A percentile compares a stretch with the other conserved stretches of the same genome.
phyloP scores from a whole-genome alignment of 2,888 invertebrate genomes.

The Axea sp. region DNA sequence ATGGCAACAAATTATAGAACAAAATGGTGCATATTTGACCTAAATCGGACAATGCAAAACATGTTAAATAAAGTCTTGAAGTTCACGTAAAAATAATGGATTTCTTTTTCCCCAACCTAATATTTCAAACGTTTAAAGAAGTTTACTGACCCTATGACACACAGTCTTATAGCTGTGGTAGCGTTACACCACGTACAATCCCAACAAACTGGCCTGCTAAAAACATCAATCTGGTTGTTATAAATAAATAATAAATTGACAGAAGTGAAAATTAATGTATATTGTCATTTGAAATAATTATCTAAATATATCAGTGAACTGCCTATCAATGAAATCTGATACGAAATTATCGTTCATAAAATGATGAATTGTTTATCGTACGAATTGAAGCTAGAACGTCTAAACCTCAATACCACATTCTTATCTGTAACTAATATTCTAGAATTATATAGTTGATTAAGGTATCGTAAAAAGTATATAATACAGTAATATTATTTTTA shows the following conservation, averaged over 20 bases:
- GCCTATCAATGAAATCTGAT: slow-evolving; percentile 6
- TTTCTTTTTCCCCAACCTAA: no score
- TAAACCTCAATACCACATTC: slow-evolving; percentile 4
- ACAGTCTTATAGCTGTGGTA: slow-evolving; percentile 14
- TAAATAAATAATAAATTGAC: slow-evolving; percentile 22
- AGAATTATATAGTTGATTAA: no score
- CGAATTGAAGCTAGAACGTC: slow-evolving; percentile 8
- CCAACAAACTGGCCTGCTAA: slow-evolving; percentile 28
- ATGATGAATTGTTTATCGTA: slow-evolving; percentile 23
- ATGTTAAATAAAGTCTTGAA: no score
- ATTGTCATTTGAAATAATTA: neutral
- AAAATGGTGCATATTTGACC: no score
- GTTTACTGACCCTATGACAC: slow-evolving; percentile 66
- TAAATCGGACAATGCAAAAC: no score
- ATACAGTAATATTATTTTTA: no score
- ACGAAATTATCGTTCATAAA: slow-evolving; percentile 14
- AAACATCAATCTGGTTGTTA: neutral
- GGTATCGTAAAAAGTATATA: no score
- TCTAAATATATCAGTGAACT: neutral
- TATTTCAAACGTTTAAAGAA: slow-evolving; percentile 65
- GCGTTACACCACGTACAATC: slow-evolving; percentile 14
- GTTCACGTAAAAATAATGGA: no score
- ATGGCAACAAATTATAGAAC: no score
- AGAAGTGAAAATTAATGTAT: no score
- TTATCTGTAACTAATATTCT: no score